These are phyloP conservation scores for Ormyrus pomaceus DNA, from an alignment of 2,888 invertebrate species.

Conservation along the genomic window DNA sequence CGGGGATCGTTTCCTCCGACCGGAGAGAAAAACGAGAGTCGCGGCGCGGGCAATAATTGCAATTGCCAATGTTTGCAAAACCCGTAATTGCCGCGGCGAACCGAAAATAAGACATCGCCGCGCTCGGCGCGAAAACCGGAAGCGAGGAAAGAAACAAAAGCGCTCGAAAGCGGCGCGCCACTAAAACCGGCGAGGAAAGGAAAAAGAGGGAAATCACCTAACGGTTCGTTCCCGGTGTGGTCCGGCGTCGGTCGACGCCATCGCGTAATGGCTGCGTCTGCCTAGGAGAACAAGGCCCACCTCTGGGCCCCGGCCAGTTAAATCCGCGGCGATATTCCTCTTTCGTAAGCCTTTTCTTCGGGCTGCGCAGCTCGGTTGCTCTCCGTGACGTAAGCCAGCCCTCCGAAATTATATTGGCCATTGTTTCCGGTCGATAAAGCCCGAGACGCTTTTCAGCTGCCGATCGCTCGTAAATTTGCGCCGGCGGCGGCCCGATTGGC, in stretches of 20 bases:
- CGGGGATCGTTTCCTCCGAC: too few species aligned
- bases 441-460: constrained; percentile 20
- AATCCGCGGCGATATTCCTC: constrained; percentile 32
- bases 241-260: background rate
- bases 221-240: too few species aligned
- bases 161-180: too few species aligned
- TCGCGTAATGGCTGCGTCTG: constrained; percentile 21
- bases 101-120: too few species aligned
- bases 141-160: too few species aligned
- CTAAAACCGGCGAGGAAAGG: too few species aligned
- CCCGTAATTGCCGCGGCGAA: too few species aligned
- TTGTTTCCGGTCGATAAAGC: constrained; percentile 45
- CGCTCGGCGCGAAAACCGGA: too few species aligned
- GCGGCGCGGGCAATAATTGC: too few species aligned
- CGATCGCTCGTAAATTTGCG: constrained; percentile 34
- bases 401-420: constrained; percentile 26
- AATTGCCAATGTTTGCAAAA: too few species aligned
- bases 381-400: background rate
- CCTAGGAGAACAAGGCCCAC: constrained; percentile 62
- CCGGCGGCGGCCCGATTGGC: constrained; percentile 18
- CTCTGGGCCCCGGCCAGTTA: constrained; percentile 59
- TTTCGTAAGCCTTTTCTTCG: constrained; percentile 55
- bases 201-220: too few species aligned
- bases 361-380: constrained; percentile 19
- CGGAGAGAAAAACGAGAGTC: too few species aligned